Conservation (phyloP, 2,888 invertebrate species). For the Yponomeuta cagnagella region DNA sequence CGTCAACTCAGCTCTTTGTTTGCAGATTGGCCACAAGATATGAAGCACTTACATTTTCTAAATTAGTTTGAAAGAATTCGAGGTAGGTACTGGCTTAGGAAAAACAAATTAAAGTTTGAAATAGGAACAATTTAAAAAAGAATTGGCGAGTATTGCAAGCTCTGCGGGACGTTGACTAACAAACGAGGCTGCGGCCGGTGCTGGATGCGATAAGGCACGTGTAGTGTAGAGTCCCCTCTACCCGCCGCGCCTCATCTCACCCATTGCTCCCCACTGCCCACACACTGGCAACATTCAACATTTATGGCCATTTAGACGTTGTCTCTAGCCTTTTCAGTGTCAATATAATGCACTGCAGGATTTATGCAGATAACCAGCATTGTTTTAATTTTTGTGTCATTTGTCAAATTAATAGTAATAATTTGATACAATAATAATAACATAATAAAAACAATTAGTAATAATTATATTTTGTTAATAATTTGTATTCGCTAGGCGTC, state of each 20-base stretch:
- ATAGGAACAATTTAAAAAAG: background rate
- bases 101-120: background rate
- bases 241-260: constrained; percentile 32
- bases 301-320: background rate
- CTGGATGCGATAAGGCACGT: constrained; percentile 40
- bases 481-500: too few relatives aligned
- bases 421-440: too few relatives aligned
- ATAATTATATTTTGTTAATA: too few relatives aligned
- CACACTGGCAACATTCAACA: constrained; percentile 24
- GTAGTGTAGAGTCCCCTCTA: constrained; percentile 24
- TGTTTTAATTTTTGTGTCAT: too few relatives aligned
- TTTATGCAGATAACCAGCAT: too few relatives aligned
- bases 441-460: too few relatives aligned
- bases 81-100: background rate
- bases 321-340: background rate
- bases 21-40: background rate
- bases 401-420: too few relatives aligned
- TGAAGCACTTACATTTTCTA: constrained; percentile 7
- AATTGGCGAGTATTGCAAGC: background rate
- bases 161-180: constrained; percentile 1
- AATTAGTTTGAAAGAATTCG: background rate
- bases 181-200: constrained; percentile 5
- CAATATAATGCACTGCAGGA: background rate
- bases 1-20: constrained; percentile 2
- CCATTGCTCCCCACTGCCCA: constrained; percentile 20